Evolutionary conservation across 1,140 invertebrate species (phyloP), one percentile per base, ranked within the genome.

Genomic region (Heliothis virescens): DNA sequence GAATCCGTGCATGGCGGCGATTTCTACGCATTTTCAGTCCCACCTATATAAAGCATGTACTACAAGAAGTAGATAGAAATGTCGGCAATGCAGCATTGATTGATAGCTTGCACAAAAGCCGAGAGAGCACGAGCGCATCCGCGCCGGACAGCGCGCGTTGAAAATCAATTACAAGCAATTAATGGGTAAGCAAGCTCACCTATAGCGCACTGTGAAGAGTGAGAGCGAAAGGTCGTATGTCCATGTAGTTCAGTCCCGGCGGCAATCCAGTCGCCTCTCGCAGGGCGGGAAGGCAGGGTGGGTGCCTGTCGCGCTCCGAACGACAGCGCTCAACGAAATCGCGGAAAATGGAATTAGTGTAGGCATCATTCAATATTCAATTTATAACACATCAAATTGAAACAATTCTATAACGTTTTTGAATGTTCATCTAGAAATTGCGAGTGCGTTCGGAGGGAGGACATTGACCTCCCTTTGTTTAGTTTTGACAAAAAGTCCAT

Each of bases 91-190:
- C 62, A 52, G 65, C 47, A 69, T 69, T 69, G 65, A 69, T 69
- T 69, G 48, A 69, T 69, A 13, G 18, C 21, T 48, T 52, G 65
- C 65, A 69, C 65, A 26, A 18, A 11, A 11, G 12, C 47, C 65
- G 48, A 50, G 21, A 9, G 12, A 26, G 52, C 47, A 69, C 62
- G 50, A 55, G 52, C 52, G 69, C 69, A 72, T 57, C 48, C 52
- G 69, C 50, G 55, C 34, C 57, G 57, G 55, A 57, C 52, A 60
- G 55, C 34, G 59, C 59, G 74, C 74, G 74, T 62, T 76, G 74
- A 63, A 76, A 76, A 76, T 76, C 74, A 76, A 76, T 76, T 76
- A 65, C 74, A 47, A 76, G 59, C 74, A 76, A 76, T 76, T 76
- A 76, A 65, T 63, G 60, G 29, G 65, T 69, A 69, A 69, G 74